Percentiles rank a stretch among this genome's conserved stretches.
These are phyloP conservation scores for Oryzias woworae DNA, from an alignment of 2,113 vertebrate genomes.

Conservation along the genomic window DNA sequence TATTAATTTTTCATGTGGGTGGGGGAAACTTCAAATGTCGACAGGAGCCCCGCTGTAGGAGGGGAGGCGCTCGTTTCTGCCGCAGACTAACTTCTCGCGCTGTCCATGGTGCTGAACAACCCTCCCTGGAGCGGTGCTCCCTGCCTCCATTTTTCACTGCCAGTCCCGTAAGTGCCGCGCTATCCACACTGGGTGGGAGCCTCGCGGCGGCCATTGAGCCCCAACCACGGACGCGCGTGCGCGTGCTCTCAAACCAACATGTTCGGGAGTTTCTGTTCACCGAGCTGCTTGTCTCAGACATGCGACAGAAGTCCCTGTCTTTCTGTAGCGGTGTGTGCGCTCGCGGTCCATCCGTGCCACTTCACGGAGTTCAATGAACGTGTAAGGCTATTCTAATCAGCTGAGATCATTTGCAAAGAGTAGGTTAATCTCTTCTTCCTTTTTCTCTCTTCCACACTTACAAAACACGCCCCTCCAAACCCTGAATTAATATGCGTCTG, in stretches of 20 bases:
- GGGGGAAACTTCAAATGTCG: not conserved
- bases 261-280: constrained; percentile 13
- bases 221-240: constrained; percentile 19
- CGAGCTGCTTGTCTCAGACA: not conserved
- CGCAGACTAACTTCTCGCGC: constrained; percentile 24
- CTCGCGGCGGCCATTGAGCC: constrained; percentile 48
- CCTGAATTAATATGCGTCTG: constrained; percentile 46
- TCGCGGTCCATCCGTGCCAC: constrained; percentile 9
- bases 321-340: not conserved
- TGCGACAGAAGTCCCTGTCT: not conserved
- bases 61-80: constrained; percentile 2
- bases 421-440: constrained; percentile 3
- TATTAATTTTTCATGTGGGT: no score
- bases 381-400: constrained; percentile 18
- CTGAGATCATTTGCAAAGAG: constrained; percentile 26
- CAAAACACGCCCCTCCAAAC: constrained; percentile 10
- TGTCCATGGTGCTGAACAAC: constrained; percentile 58
- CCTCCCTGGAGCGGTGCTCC: not conserved
- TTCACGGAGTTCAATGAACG: constrained; percentile 39
- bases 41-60: constrained; percentile 17
- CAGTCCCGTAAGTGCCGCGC: constrained; percentile 35
- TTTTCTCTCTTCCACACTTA: not conserved
- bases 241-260: constrained; percentile 1
- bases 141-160: constrained; percentile 17
- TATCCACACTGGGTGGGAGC: constrained; percentile 50